Base-by-base conservation (phyloP, 2,797 vertebrate species). In the Clarias laeviceps region DNA sequence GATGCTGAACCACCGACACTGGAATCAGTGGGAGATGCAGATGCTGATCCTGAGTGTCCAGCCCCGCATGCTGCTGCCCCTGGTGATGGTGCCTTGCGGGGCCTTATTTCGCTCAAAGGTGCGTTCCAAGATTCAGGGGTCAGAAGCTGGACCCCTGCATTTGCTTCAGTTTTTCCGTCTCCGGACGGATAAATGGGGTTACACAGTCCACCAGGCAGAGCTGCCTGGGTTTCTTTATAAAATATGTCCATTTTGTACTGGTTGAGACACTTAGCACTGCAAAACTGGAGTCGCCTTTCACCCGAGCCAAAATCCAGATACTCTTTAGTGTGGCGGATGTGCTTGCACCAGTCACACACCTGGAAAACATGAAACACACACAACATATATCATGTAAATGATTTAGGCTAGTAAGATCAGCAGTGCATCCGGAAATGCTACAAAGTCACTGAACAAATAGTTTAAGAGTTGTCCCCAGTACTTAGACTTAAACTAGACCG, bases 161-260 rank as follows among this genome's bases (percentile, higher is more conserved):
- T 90, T 90, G 96, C 96, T 90, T 99, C 98, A 83, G 95, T 93
- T 95, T 98, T 98, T 91, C 96, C 96, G 90, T 99, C 98, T n/a
- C 95, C 93, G 86, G 94, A 93, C 88, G 94, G 92, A 85, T 97
- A 97, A 90, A 97, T 94, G 76, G 97, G 95, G 93, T 97, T 97
- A 92, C 97, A 98, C 91, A 99, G 94, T 87, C 97, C 97, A 92
- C 97, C 96, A 90, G 96, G 98, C 92, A 99, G 95, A 37, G 97
- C 98, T 78, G 98, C 98, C 96, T 99, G 98, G 82, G 98, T 98
- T 95, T 99, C 98, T 95, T 99, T 99, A 95, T 99, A 99, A 96
- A 99, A 99, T 95, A 99, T 99, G 95, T 99, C 98, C 98, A 99
- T 99, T 94, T 99, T 99, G 93, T 99, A 99, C 92, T 99, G 98